Conservation (phyloP, 92 coral and sea anemone species). For the Epizoanthus illoricatus region DNA sequence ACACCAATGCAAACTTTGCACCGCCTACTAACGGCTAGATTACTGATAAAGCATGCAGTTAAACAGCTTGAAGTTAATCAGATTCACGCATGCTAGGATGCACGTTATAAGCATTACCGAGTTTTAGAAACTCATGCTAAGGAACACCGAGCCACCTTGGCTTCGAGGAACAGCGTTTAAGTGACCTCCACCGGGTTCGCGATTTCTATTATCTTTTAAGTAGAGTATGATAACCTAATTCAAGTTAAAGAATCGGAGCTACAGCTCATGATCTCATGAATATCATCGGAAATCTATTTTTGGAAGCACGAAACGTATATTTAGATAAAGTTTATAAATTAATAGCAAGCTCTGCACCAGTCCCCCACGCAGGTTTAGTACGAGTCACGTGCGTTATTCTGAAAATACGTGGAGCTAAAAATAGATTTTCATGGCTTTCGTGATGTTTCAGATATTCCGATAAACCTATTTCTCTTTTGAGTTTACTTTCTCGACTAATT, state of each 20-base stretch:
- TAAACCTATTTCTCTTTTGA: not conserved
- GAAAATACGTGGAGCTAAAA: not conserved
- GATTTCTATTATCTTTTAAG: constrained; percentile 1
- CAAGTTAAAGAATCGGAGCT: not conserved
- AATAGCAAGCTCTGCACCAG: not conserved
- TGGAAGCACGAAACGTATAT: not conserved
- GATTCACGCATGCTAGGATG: no score
- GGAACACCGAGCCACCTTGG: no score
- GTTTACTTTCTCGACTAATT: no score
- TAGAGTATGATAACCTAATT: not conserved
- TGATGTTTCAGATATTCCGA: not conserved
- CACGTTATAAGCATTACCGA: no score
- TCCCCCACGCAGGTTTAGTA: not conserved
- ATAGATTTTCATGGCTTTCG: not conserved
- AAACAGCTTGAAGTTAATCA: no score
- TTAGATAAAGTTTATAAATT: not conserved
- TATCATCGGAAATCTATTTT: not conserved
- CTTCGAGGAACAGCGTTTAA: no score
- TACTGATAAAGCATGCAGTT: no score
- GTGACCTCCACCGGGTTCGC: no score
- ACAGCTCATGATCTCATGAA: not conserved
- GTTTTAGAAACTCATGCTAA: no score
- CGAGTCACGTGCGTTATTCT: constrained; percentile 14
- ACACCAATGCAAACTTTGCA: no score
- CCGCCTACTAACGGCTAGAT: no score